phyloP scores from a whole-genome alignment of 1,140 invertebrate genomes.

The Trichoplusia ni region DNA sequence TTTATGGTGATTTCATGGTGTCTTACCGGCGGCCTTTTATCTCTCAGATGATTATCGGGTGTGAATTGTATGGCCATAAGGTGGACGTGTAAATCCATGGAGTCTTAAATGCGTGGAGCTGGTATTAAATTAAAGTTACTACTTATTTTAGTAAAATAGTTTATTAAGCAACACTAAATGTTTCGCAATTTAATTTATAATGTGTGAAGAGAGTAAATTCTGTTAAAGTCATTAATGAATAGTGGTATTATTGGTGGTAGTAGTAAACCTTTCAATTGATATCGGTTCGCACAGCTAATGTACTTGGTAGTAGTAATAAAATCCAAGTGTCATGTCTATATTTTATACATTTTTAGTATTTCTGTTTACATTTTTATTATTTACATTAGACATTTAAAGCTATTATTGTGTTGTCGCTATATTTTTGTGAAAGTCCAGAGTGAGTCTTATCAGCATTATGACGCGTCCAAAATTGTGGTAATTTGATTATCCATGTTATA shows the following conservation, averaged over 20 bases:
- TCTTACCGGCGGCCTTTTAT: constrained; percentile 62
- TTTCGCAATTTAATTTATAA: background rate
- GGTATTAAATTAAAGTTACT: too few relatives aligned
- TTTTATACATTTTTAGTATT: constrained; percentile 4
- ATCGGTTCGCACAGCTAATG: constrained; percentile 14
- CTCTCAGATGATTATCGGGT: constrained; percentile 75
- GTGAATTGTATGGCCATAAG: constrained; percentile 72
- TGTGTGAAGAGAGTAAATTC: constrained; percentile 4
- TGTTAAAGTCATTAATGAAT: constrained; percentile 2
- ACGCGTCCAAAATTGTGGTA: constrained; percentile 18
- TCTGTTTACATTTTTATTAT: constrained; percentile 9
- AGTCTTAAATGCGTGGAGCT: constrained; percentile 28
- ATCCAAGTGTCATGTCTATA: constrained; percentile 15
- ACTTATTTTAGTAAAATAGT: too few relatives aligned
- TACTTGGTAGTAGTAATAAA: constrained; percentile 1
- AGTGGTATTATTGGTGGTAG: background rate
- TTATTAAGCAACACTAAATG: background rate
- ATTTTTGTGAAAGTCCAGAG: background rate
- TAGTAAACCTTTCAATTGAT: constrained; percentile 4
- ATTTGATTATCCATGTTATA: constrained; percentile 51
- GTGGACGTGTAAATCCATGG: constrained; percentile 58
- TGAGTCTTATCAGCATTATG: background rate
- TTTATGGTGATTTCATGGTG: constrained; percentile 55
- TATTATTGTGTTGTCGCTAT: background rate
- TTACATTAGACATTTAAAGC: constrained; percentile 1